Percentiles rank a stretch among this genome's conserved stretches.
These are phyloP conservation scores for Lerista edwardsae DNA, from an alignment of 2,797 vertebrate genomes.

Conservation along the genomic window DNA sequence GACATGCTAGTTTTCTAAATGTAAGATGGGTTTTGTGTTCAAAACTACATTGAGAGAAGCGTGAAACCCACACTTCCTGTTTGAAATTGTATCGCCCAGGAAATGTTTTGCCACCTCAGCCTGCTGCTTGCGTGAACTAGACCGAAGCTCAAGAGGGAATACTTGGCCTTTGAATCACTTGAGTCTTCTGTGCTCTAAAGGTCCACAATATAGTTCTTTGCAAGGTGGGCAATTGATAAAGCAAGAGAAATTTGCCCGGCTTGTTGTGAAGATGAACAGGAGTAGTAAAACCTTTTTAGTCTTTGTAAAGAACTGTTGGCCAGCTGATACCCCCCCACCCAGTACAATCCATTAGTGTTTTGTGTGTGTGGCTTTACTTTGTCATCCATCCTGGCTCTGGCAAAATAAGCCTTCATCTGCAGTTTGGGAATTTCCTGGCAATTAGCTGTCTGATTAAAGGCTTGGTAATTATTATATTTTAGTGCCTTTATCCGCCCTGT, in stretches of 20 bases:
- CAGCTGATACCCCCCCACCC: too few species aligned
- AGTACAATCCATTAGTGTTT: not conserved
- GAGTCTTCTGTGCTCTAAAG: not conserved
- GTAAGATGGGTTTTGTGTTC: too few species aligned
- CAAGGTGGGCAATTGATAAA: too few species aligned
- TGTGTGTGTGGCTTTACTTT: not conserved
- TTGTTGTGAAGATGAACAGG: not conserved
- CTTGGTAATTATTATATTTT: not conserved
- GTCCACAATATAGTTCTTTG: not conserved
- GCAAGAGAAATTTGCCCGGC: too few species aligned
- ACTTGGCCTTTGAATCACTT: not conserved
- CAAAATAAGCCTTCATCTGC: not conserved
- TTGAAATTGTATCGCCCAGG: not conserved
- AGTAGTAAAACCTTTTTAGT: not conserved
- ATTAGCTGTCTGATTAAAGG: constrained; percentile 8
- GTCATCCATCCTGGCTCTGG: not conserved
- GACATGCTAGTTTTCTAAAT: too few species aligned
- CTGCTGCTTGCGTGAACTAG: not conserved
- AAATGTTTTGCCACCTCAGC: not conserved
- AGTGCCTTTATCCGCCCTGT: not conserved
- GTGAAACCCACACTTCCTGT: too few species aligned
- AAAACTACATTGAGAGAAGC: too few species aligned
- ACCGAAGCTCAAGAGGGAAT: not conserved
- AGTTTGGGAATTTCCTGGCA: constrained; percentile 33
- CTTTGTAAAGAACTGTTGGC: not conserved